Conservation (phyloP, 2,797 vertebrate genomes). For the Miichthys miiuy region DNA sequence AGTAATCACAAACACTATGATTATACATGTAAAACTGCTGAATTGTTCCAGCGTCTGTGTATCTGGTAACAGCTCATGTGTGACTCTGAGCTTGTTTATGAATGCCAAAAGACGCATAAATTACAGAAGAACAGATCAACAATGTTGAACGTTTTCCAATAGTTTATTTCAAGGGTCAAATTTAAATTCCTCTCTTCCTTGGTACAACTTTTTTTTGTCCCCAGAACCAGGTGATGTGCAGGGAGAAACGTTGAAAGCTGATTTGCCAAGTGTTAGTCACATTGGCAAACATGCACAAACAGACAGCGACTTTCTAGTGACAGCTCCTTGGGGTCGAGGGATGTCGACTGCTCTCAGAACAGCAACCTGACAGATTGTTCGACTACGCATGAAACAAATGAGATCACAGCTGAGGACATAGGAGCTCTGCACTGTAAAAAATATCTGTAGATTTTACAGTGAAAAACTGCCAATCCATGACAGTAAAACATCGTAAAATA, state of each 20-base stretch:
- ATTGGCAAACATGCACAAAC: slow-evolving; percentile 20
- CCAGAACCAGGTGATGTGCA: neutral
- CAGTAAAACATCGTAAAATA: too few species aligned
- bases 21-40: slow-evolving; percentile 11
- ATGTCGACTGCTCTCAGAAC: slow-evolving; percentile 36
- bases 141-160: neutral
- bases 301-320: slow-evolving; percentile 11
- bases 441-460: too few species aligned
- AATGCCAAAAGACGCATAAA: slow-evolving; percentile 4
- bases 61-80: slow-evolving; percentile 9
- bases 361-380: slow-evolving; percentile 26
- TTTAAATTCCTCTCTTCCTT: neutral
- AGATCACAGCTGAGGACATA: slow-evolving; percentile 21
- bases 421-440: slow-evolving; percentile 1
- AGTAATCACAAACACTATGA: slow-evolving; percentile 20
- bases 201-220: neutral
- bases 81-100: slow-evolving; percentile 10
- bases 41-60: slow-evolving; percentile 15
- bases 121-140: neutral
- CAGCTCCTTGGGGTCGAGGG: slow-evolving; percentile 36
- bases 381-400: slow-evolving; percentile 1
- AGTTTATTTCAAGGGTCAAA: neutral
- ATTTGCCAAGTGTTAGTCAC: slow-evolving; percentile 52
- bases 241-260: neutral
- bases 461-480: too few species aligned